Conservation (phyloP, 2,113 vertebrate genomes). For the Falcunculus frontatus region DNA sequence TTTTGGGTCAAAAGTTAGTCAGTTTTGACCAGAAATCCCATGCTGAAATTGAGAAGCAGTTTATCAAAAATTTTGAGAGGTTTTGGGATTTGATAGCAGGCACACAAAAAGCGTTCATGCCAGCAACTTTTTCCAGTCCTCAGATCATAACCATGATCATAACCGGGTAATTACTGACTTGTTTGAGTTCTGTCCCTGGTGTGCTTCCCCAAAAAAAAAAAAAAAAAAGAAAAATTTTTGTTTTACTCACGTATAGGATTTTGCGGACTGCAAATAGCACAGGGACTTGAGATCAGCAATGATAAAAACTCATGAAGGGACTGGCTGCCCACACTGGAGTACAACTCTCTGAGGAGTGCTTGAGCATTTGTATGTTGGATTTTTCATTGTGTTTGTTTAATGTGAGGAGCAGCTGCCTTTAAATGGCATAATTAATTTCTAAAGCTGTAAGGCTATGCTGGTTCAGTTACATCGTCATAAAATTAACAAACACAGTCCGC, state of each 20-base stretch:
- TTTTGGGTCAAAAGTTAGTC: neutral
- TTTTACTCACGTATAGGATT: neutral
- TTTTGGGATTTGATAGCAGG: neutral
- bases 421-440: neutral
- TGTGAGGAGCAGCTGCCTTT: neutral
- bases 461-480: neutral
- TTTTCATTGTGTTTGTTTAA: neutral
- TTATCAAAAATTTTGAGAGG: neutral
- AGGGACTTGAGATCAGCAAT: neutral
- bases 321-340: neutral
- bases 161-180: neutral
- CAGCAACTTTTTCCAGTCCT: neutral
- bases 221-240: neutral
- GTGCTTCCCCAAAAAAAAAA: neutral
- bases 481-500: neutral
- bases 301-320: neutral
- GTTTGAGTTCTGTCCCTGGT: neutral
- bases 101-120: neutral
- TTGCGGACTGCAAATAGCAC: neutral
- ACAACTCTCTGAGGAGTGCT: neutral
- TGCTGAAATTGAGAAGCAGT: neutral
- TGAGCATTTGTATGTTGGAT: neutral
- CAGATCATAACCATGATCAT: neutral
- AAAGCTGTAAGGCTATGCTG: neutral
- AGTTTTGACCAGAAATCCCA: neutral